Base-by-base conservation (phyloP, 2,113 vertebrate genomes). In the Crotophaga sulcirostris region DNA sequence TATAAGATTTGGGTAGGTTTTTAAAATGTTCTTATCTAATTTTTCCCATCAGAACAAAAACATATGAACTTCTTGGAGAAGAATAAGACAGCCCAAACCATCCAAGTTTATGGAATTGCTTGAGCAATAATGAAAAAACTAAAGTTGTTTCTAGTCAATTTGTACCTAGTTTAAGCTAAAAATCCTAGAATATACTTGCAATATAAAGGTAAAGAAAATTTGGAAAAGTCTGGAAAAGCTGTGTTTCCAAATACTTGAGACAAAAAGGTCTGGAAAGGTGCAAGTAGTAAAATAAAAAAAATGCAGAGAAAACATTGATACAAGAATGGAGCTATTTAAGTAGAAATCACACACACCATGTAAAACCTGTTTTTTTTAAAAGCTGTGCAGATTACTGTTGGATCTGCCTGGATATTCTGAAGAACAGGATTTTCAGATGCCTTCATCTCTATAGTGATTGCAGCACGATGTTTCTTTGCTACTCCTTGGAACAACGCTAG, bases 301-400 rank as follows among this genome's bases (percentile, higher is more conserved):
- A 68, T 3, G 25, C 21, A 67, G 19, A 74, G 34, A 69, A 58
- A 84, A 56, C 13, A 59, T 38, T 16, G 59, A 38, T 33, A 74
- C 3, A 85, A 74, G 21, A 59, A 86, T 16, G 18, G 28, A 54
- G 13, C 40, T 62, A 74, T 29, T 96, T 49, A 93, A 75, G 60
- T 4, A 80, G 25, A 73, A 94, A 74, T 8, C 7, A 40, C 8
- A 95, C 97, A 86, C 72, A 99, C 99, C 99, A 99, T 98, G 96
- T 99, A 99, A 97, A 99, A 99, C 77, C 99, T 98, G 77, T 99
- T 99, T 97, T 99, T 99, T 97, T 99, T 99, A 91, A 99, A 99
- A 38, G 99, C 98, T 1, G 99, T 99, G 97, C 99, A 99, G 96
- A 99, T 98, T 82, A 99, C 96, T 84, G 98, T 99, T 7, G 99